These are phyloP conservation scores for Salvator merianae DNA, from an alignment of 2,113 vertebrate genomes.

Conservation along the genomic window DNA sequence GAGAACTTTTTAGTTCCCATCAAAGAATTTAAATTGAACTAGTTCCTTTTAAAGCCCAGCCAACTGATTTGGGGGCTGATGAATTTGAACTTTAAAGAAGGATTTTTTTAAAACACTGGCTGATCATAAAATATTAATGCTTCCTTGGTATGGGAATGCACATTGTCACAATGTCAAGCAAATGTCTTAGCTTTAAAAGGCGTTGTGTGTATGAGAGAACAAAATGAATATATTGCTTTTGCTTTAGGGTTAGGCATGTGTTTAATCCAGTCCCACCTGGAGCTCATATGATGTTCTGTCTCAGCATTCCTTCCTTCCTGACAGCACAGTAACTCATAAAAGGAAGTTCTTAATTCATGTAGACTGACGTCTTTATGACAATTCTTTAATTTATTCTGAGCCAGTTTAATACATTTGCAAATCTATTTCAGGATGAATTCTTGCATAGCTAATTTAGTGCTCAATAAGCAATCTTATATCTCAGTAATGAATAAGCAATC, in stretches of 20 bases:
- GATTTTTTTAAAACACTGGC: too few species aligned
- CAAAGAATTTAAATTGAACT: too few species aligned
- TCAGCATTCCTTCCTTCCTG: background rate
- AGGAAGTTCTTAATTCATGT: background rate
- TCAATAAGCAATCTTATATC: slow-evolving; percentile 30
- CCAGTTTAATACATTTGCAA: slow-evolving; percentile 26
- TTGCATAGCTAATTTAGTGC: background rate
- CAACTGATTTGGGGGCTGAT: too few species aligned
- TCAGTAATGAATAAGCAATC: slow-evolving; percentile 22
- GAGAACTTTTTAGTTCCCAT: too few species aligned
- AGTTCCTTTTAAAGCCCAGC: too few species aligned
- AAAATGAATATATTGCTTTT: background rate
- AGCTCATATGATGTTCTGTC: background rate
- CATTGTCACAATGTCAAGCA: background rate
- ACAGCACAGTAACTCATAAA: background rate
- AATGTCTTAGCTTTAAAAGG: background rate
- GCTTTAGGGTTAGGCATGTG: background rate
- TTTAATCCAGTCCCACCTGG: background rate
- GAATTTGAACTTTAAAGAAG: too few species aligned
- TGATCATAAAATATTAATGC: too few species aligned
- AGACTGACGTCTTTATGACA: background rate
- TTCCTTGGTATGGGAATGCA: too few species aligned
- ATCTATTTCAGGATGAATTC: slow-evolving; percentile 10
- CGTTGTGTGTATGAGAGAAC: too few species aligned
- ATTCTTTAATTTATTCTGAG: background rate